Evolutionary conservation across 2,888 invertebrate species (phyloP), one percentile per base, ranked within the genome.

Genomic region (Pyralis farinalis): DNA sequence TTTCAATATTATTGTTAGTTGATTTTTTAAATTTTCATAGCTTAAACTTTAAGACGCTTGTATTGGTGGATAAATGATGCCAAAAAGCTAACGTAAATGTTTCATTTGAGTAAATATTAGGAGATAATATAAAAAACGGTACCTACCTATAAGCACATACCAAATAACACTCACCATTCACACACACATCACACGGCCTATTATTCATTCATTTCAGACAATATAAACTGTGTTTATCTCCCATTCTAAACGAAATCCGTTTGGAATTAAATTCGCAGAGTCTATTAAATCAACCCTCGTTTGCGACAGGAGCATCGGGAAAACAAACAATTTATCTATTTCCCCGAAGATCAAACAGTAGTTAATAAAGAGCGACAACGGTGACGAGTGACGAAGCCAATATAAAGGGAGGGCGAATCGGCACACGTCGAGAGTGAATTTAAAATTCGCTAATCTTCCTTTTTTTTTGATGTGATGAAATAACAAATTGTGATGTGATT

Each of bases 311-410:
- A 58, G 53, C 54, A 49, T 58, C 52, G 62, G 63, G 68, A 77
- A 76, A 76, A 78, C 72, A 83, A 81, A 81, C 77, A 78, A 72
- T 83, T 79, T 80, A 65, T 80, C 78, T 75, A 77, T 76, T 78
- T 80, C 76, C 71, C 62, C 63, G 54, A 56, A 77, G 70, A 68
- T 72, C 80, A 80, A 79, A 82, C 75, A 77, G 65, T 62, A 64
- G 70, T 66, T 82, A 80, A 80, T 80, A 83, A 77, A 71, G 65
- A 53, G 53, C 51, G 63, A 57, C 54, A 38, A 22, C 12, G 31
- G 11, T 12, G 31, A 31, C 31, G 31, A 11, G 12, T 51, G 70
- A 64, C 63, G 66, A 68, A 55, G 66, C 67, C 77, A 82, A 83
- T 84, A 83, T 74, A 66, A 67, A 49, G 56, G 51, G 58, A 67